Evolutionary conservation across 37 sponge, comb jelly and placozoan genomes (phyloP), one percentile per base, ranked within the genome.

Genomic region (Eunapius fragilis): DNA sequence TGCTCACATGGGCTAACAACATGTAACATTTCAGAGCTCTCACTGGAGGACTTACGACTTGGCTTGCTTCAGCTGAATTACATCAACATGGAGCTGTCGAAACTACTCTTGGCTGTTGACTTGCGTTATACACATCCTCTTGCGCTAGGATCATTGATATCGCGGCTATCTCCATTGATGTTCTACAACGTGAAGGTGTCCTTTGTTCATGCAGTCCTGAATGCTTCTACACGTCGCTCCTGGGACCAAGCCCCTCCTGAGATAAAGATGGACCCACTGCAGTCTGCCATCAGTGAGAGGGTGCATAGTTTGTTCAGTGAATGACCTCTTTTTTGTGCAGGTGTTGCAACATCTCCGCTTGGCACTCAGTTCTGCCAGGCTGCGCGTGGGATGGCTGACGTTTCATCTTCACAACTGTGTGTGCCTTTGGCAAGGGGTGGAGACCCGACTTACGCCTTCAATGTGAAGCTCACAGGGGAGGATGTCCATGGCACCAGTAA

Each of bases 361-460:
- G 80, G 67, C 31, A 90, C 90, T 24, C 96, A 97, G 69, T 94
- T 95, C 80, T 91, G 93, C 71, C 95, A 96, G 80, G 96, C 95
- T 7, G 94, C 87, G 0, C 90, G 87, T 69, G 97, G 96, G 86
- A 92, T 98, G 87, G 32, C 80, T 71, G 70, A 86, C 37, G 90
- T 94, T 5, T 94, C 99, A 23, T 96, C 96, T 0, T 70, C 91
- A 2, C 94, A 98, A 81, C 81, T 96, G 26, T 92, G 95, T 71
- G 97, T 98, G 7, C 78, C 89, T 35, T 86, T 98, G 70, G 95
- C 97, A 41, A 91, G 91, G 13, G 97, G 99, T 23, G 99, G 99
- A 25, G 99, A 98, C 81, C 99, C 99, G 14, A 96, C 95, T 31
- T 98, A 92, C 69, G 93, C 97, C 90, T 98, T 98, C 90, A 94